Percentiles rank a stretch among this genome's conserved stretches.
phyloP scores from a whole-genome alignment of 64 coral and sea anemone genomes.

The Stylophora pistillata region DNA sequence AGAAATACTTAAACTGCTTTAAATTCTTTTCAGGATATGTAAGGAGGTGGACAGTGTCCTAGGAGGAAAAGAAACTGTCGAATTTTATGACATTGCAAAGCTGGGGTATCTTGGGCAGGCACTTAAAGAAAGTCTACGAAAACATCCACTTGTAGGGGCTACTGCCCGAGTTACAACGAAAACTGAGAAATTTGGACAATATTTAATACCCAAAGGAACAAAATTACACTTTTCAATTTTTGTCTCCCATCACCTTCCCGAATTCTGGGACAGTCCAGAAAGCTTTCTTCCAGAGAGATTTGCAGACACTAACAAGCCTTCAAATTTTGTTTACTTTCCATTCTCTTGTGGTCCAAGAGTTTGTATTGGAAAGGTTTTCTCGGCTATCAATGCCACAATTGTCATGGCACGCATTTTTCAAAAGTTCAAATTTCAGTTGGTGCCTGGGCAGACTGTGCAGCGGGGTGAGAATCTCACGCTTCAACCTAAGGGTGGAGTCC shows the following conservation, averaged over 20 bases:
- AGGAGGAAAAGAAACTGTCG: conserved; percentile 18
- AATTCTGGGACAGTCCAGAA: conserved; percentile 30
- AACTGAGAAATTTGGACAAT: conserved; percentile 8
- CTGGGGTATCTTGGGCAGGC: conserved; percentile 8
- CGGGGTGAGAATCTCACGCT: conserved; percentile 34
- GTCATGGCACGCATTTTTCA: conserved; percentile 53
- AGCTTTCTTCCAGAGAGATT: conserved; percentile 22
- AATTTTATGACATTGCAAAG: not conserved
- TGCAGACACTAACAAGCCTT: not conserved
- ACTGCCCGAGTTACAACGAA: not conserved
- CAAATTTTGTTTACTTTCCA: conserved; percentile 31
- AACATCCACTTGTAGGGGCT: not conserved
- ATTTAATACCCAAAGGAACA: conserved; percentile 5
- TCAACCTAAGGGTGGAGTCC: conserved; percentile 47
- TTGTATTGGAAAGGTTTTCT: conserved; percentile 65
- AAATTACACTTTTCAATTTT: not conserved
- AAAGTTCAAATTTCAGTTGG: conserved; percentile 41
- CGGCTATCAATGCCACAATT: conserved; percentile 22
- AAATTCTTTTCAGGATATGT: not conserved
- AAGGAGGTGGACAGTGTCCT: not conserved
- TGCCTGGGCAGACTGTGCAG: conserved; percentile 14
- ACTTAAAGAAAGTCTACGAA: not conserved
- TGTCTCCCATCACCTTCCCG: conserved; percentile 1
- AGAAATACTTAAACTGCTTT: not conserved
- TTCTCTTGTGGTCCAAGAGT: conserved; percentile 40